Evolutionary conservation across 2,113 vertebrate genomes (phyloP).

Genomic region (Petromus typicus): DNA sequence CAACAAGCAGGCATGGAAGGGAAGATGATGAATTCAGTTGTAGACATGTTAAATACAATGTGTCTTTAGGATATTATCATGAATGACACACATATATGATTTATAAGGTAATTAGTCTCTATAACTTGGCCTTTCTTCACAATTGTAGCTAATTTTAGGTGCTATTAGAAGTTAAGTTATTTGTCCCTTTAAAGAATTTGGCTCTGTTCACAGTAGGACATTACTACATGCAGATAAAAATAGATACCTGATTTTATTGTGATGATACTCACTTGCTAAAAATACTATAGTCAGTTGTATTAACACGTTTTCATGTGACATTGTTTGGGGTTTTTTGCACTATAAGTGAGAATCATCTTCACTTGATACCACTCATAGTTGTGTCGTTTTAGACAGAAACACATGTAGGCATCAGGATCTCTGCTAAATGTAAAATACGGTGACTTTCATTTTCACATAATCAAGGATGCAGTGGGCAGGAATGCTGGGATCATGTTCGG

Average conservation of each 20-base stretch:
- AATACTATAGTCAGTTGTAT: not conserved
- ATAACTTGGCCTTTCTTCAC: not conserved
- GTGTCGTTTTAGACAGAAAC: not conserved
- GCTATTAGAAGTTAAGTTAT: not conserved
- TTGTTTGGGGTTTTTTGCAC: not conserved
- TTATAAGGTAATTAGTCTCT: not conserved
- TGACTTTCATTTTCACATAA: not conserved
- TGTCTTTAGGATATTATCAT: not conserved
- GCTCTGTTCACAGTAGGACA: not conserved
- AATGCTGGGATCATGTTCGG: not conserved
- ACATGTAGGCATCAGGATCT: not conserved
- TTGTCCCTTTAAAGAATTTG: not conserved
- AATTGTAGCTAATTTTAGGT: constrained; percentile 12
- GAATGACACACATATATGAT: not conserved
- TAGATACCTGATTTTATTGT: not conserved
- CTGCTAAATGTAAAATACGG: not conserved
- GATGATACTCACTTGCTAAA: not conserved
- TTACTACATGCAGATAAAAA: not conserved
- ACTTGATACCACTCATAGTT: not conserved
- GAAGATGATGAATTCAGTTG: not conserved
- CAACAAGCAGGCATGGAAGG: not conserved
- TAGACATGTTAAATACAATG: not conserved
- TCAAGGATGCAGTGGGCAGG: not conserved
- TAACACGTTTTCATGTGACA: not conserved
- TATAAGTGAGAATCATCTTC: not conserved